Base-by-base conservation (phyloP, 2,113 vertebrate genomes). In the Syngnathus typhle region DNA sequence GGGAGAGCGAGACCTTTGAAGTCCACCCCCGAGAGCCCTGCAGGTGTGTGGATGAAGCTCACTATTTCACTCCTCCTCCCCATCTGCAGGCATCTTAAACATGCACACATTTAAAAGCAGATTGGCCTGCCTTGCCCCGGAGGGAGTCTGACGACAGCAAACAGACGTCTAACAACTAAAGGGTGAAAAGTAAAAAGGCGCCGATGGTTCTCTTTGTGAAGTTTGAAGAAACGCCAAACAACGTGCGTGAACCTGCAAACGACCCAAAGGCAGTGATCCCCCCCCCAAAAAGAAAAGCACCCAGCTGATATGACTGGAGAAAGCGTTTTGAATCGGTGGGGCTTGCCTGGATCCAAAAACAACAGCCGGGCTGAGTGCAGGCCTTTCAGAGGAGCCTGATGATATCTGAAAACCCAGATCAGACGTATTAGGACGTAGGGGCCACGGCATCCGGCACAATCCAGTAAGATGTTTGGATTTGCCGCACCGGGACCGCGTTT, bases 131-230 rank as follows among this genome's bases (percentile, higher is more conserved):
- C 60, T n/a, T 1, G 77, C 84, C 82, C 13, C 44, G 16, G 21
- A 36, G 63, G 63, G 8, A 76, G 87, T 71, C 80, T 85, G 89
- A 90, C 87, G 77, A 87, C 85, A 89, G 85, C 88, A 87, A 92
- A 91, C 90, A 91, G 91, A 91, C 90, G 90, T 90, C 87, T 84
- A 84, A 90, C 85, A 88, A 85, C 86, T 67, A 80, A 83, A 84
- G 85, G 70, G 68, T 7, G 78, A 71, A 80, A 83, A 78, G 78
- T 82, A 81, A 86, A 80, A 81, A 68, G 64, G 72, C 78, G 71
- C 63, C 80, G 83, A 83, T 84, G 63, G 82, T 74, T 88, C 63
- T 75, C 73, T 85, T 76, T 73, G 65, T 82, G 77, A 83, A 80
- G 82, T 84, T 75, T 83, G 74, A 83, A 81, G 81, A 67, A 68